These are phyloP conservation scores for Typhlichthys eigenmanni DNA, from an alignment of 2,797 vertebrate genomes.

Conservation along the genomic window DNA sequence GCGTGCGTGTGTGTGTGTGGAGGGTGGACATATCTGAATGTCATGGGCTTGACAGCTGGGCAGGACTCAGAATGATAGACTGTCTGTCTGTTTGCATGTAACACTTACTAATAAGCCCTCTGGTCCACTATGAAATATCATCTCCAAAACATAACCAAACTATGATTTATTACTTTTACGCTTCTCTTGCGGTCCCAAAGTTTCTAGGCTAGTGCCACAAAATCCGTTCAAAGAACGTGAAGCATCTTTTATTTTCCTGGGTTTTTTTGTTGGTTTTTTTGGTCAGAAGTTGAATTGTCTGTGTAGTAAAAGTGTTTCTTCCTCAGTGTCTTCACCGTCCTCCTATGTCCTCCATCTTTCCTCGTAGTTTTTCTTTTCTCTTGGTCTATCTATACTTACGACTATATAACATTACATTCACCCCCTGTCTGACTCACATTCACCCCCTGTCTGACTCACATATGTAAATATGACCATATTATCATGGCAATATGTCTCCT, in stretches of 20 bases:
- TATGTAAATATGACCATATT: slow-evolving; percentile 46
- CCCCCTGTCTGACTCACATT: slow-evolving; percentile 21
- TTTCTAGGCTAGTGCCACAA: no score
- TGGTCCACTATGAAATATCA: no score
- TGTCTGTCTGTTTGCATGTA: no score
- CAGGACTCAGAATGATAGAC: not conserved
- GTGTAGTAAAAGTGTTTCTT: slow-evolving; percentile 17
- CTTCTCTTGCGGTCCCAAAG: no score
- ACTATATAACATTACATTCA: slow-evolving; percentile 1
- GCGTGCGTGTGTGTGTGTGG: no score
- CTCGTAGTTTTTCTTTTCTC: not conserved
- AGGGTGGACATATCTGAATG: not conserved
- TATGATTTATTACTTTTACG: no score
- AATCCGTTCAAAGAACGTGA: no score
- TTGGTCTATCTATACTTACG: not conserved
- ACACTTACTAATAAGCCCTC: no score
- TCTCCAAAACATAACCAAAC: not conserved
- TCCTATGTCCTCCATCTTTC: slow-evolving; percentile 14
- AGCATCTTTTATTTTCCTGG: not conserved
- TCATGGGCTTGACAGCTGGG: slow-evolving; percentile 3
- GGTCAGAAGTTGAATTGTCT: not conserved
- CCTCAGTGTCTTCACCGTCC: slow-evolving; percentile 66
- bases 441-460: slow-evolving; percentile 16
- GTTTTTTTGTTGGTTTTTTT: not conserved
- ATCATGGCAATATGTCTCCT: slow-evolving; percentile 59